Conservation (phyloP, 2,888 invertebrate species). For the Hirtodrosophila alboralis region DNA sequence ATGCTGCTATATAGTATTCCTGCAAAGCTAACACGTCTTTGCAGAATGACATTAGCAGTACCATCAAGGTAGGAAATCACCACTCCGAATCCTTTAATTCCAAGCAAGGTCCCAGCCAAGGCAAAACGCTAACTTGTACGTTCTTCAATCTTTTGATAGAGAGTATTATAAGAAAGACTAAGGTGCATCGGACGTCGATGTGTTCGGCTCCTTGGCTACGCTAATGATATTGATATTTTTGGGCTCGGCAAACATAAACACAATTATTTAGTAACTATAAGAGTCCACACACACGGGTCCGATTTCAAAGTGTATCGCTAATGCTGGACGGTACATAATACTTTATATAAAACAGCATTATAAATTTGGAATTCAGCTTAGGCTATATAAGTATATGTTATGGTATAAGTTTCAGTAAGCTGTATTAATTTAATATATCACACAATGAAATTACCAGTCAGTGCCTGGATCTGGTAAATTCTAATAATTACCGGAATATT, state of each 20-base stretch:
- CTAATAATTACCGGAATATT: conserved; percentile 16
- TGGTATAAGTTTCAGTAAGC: conserved; percentile 11
- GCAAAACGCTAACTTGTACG: conserved; percentile 1
- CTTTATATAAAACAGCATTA: conserved; percentile 3
- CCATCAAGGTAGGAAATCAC: conserved; percentile 2
- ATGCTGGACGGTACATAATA: conserved; percentile 24
- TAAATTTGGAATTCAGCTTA: conserved; percentile 6
- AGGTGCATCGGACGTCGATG: too few species aligned
- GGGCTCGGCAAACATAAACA: conserved; percentile 40
- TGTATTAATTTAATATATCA: conserved; percentile 24
- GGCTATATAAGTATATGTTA: too few species aligned
- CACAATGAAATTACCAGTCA: conserved; percentile 36
- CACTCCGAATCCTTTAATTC: conserved; percentile 1
- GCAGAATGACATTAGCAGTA: conserved; percentile 1
- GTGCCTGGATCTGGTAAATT: conserved; percentile 24
- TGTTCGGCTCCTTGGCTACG: too few species aligned
- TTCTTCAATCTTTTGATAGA: conserved; percentile 3
- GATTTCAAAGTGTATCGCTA: conserved; percentile 31
- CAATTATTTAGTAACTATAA: conserved; percentile 53
- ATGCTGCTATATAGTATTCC: conserved; percentile 17
- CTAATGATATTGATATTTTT: too few species aligned
- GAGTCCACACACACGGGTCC: conserved; percentile 16
- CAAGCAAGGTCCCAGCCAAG: conserved; percentile 1
- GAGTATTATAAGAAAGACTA: too few species aligned
- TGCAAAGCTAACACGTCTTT: too few species aligned